Conservation (phyloP, 64 coral and sea anemone genomes). For the Hydrozoanthus tunicans region DNA sequence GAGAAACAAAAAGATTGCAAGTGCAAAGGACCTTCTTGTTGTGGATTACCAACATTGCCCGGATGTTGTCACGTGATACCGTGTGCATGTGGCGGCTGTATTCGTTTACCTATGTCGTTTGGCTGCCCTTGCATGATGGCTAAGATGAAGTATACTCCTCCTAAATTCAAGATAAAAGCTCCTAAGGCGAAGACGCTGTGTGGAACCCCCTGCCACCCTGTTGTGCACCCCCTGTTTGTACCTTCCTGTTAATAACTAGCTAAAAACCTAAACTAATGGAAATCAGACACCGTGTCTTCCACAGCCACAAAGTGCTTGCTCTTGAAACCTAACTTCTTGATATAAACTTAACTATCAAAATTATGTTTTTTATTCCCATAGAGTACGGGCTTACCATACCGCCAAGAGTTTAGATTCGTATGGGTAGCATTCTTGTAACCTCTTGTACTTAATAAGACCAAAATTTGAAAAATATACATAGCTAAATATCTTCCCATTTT, state of each 20-base stretch:
- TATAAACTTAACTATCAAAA: too few species aligned
- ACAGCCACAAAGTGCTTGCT: too few species aligned
- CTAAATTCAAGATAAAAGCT: conserved; percentile 35
- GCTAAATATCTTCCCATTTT: too few species aligned
- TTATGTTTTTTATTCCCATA: too few species aligned
- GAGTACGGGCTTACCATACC: too few species aligned
- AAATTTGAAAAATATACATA: too few species aligned
- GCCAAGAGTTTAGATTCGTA: too few species aligned
- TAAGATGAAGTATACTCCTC: conserved; percentile 26
- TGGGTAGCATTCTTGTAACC: too few species aligned
- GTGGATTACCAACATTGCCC: conserved; percentile 22
- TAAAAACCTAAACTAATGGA: too few species aligned
- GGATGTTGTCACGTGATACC: conserved; percentile 30
- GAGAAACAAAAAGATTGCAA: conserved; percentile 6
- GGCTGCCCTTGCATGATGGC: conserved; percentile 19
- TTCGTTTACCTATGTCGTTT: neutral
- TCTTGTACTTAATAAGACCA: too few species aligned
- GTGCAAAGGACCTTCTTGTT: neutral
- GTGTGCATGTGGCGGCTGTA: conserved; percentile 26
- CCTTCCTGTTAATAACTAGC: conserved; percentile 6
- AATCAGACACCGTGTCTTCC: too few species aligned
- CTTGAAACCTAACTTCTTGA: too few species aligned
- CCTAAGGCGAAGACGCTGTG: conserved; percentile 11
- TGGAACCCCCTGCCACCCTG: conserved; percentile 4
- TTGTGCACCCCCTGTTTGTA: neutral